Evolutionary conservation across 2,888 invertebrate genomes (phyloP).

Genomic region (Cheilosia soror): DNA sequence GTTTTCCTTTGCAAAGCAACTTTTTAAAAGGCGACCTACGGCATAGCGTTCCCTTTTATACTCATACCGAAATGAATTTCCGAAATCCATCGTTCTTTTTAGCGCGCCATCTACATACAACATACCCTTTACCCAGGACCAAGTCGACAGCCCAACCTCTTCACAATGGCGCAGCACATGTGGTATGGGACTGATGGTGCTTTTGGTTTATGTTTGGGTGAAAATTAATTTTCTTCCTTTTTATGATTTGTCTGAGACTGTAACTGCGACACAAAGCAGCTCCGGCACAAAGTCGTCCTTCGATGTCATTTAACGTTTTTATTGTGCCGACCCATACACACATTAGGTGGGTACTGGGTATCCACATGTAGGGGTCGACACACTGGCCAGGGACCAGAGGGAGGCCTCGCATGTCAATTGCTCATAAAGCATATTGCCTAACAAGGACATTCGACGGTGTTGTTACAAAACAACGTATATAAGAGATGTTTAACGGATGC

Average conservation of each 20-base stretch:
- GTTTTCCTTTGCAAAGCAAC: constrained; percentile 49
- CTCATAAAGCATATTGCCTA: constrained; percentile 72
- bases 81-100: constrained; percentile 73
- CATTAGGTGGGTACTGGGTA: background rate
- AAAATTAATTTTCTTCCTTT: constrained; percentile 74
- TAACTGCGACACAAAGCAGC: constrained; percentile 37
- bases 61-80: constrained; percentile 59
- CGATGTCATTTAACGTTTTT: constrained; percentile 64
- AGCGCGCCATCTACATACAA: constrained; percentile 61
- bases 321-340: constrained; percentile 39
- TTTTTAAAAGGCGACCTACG: constrained; percentile 38
- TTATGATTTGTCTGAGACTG: constrained; percentile 74
- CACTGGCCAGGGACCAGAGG: constrained; percentile 30
- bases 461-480: constrained; percentile 29
- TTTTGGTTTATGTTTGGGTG: constrained; percentile 13
- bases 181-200: background rate
- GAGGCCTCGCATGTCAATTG: constrained; percentile 70
- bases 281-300: constrained; percentile 45
- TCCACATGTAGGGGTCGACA: background rate
- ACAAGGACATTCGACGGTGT: constrained; percentile 70
- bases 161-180: background rate
- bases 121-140: constrained; percentile 16
- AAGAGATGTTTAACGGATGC: constrained; percentile 55
- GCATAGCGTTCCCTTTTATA: background rate
- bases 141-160: background rate